Base-by-base conservation (phyloP, 2,888 invertebrate species). In the Endomychus coccineus region DNA sequence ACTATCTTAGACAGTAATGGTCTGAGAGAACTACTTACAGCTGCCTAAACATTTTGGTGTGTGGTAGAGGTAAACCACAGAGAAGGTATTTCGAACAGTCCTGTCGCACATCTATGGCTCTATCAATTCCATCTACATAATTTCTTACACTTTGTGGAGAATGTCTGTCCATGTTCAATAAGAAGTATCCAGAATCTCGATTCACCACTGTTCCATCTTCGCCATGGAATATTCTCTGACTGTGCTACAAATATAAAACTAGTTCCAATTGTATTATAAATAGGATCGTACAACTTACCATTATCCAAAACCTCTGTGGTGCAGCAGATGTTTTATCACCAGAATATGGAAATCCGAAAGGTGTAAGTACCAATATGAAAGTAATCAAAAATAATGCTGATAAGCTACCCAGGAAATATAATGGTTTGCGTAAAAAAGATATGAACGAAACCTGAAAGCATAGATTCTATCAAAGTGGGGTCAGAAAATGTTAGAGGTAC, bases 271-370 rank as follows among this genome's bases (percentile, higher is more conserved):
- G n/a, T n/a, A n/a, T n/a, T n/a, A n/a, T n/a, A n/a, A n/a, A n/a
- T n/a, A n/a, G n/a, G n/a, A n/a, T n/a, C n/a, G n/a, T n/a, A n/a
- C n/a, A n/a, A n/a, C n/a, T n/a, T 66, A 82, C 87, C 64, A 80
- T 71, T 55, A 84, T 69, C 74, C 86, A 79, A 54, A 81, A 74
- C 40, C 88, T 72, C 67, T 86, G 82, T 32, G 85, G 82, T 21
- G 80, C 73, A 9, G 80, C 75, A 25, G 71, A 64, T 7, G 64
- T 57, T 3, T 70, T 65, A 51, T 78, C 73, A 10, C 75, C 76
- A 46, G 78, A 76, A 67, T 85, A 88, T 1, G 87, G 82, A 59
- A 80, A 80, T 29, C 84, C 82, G 38, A 81, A 64, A 16, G 77
- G 31, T 33, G 13, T 16, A 11, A 16, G 9, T 7, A 19, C 9